Evolutionary conservation across 2,113 vertebrate genomes (phyloP).

Genomic region (Dasyprocta punctata): DNA sequence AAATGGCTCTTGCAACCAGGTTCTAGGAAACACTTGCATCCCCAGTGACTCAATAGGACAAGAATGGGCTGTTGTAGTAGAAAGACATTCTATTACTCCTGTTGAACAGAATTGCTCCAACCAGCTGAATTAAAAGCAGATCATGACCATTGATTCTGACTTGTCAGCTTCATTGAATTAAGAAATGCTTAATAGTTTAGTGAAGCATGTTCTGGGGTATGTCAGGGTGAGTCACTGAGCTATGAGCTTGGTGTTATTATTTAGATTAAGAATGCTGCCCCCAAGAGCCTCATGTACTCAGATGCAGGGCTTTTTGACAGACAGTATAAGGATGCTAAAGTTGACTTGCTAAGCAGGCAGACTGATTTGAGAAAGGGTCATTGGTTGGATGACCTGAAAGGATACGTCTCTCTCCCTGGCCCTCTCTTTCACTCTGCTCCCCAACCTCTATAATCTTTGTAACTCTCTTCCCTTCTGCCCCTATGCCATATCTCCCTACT

Average conservation of each 20-base stretch:
- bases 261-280: not conserved
- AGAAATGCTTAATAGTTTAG: not conserved
- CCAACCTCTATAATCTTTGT: not conserved
- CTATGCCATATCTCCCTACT: not conserved
- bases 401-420: too few relatives aligned
- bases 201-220: not conserved
- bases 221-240: not conserved
- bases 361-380: not conserved
- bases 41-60: not conserved
- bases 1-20: not conserved
- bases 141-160: not conserved
- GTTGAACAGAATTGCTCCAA: not conserved
- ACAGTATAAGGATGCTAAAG: not conserved
- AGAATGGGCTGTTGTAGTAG: not conserved
- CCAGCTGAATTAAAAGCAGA: not conserved
- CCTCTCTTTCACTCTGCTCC: not conserved
- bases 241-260: not conserved
- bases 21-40: not conserved
- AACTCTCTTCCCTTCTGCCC: not conserved
- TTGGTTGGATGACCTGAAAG: not conserved
- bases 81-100: not conserved
- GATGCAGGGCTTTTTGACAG: not conserved
- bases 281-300: not conserved
- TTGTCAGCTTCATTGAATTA: not conserved
- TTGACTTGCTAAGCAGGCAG: not conserved